Evolutionary conservation across 1,140 invertebrate species (phyloP).

Genomic region (Aphidius gifuensis): DNA sequence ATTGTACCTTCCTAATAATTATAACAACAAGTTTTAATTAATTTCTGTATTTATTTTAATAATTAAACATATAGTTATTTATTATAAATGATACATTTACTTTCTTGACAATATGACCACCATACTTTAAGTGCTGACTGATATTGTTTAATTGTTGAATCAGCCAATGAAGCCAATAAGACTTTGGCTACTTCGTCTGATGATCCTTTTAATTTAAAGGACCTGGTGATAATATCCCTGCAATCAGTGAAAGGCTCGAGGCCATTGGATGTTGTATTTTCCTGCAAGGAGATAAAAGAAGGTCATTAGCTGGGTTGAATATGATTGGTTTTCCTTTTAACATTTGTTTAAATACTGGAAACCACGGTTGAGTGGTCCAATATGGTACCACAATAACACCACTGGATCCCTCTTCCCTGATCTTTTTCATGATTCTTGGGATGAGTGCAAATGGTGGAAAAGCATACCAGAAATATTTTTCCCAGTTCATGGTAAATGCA

Average conservation of each 20-base stretch:
- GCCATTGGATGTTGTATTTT: not conserved
- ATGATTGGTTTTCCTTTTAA: slow-evolving; percentile 1
- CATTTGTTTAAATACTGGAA: slow-evolving; percentile 1
- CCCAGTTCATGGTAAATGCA: slow-evolving; percentile 15
- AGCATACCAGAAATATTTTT: slow-evolving; percentile 1
- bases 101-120: slow-evolving; percentile 8
- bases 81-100: not conserved
- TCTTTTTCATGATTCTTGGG: slow-evolving; percentile 6
- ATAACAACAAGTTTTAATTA: no score
- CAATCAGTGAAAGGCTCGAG: slow-evolving; percentile 1
- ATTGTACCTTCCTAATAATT: no score
- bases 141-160: slow-evolving; percentile 19
- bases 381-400: slow-evolving; percentile 2
- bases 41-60: no score
- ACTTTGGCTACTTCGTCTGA: slow-evolving; percentile 6
- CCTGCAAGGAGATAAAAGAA: slow-evolving; percentile 12
- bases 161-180: slow-evolving; percentile 12
- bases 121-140: slow-evolving; percentile 13
- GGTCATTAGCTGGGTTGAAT: not conserved
- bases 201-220: not conserved
- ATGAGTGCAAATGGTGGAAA: slow-evolving; percentile 14
- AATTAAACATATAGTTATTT: no score
- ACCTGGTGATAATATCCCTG: slow-evolving; percentile 9
- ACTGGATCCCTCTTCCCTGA: not conserved
- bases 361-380: slow-evolving; percentile 15